Evolutionary conservation across 2,113 vertebrate species (phyloP).

Genomic region (Polypterus bichir): DNA sequence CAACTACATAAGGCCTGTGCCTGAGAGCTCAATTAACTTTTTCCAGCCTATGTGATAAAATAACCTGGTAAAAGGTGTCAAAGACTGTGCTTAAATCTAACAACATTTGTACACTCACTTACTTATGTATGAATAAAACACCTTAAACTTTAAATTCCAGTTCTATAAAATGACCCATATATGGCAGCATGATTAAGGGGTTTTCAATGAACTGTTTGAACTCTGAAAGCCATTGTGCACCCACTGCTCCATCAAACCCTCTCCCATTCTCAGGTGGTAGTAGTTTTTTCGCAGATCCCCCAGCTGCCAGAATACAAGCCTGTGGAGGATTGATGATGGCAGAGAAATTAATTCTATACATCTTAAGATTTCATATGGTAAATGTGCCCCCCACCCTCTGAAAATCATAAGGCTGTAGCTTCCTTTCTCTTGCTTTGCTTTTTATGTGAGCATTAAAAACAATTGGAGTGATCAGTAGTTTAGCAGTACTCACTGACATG

Average conservation of each 20-base stretch:
- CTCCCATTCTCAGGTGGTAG: slow-evolving; percentile 63
- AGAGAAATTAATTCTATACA: slow-evolving; percentile 69
- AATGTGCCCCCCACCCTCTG: slow-evolving; percentile 68
- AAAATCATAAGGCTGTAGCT: slow-evolving; percentile 63
- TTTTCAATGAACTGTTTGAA: slow-evolving; percentile 64
- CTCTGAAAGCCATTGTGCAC: slow-evolving; percentile 67
- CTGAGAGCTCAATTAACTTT: too few species aligned
- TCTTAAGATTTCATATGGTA: slow-evolving; percentile 65
- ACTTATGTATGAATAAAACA: background rate
- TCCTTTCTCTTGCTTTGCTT: slow-evolving; percentile 58
- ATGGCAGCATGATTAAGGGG: slow-evolving; percentile 61
- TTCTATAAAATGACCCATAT: slow-evolving; percentile 29
- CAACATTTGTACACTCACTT: background rate
- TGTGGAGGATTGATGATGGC: slow-evolving; percentile 70
- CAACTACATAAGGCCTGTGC: too few species aligned
- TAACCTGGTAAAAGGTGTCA: too few species aligned
- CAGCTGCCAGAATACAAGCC: slow-evolving; percentile 62
- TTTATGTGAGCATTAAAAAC: slow-evolving; percentile 64
- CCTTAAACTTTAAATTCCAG: background rate
- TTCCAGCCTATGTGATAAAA: too few species aligned
- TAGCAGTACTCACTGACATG: slow-evolving; percentile 48
- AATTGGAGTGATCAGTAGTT: too few species aligned
- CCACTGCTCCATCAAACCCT: slow-evolving; percentile 68
- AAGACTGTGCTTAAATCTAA: too few species aligned
- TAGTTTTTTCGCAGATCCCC: slow-evolving; percentile 50